A percentile compares a stretch with the other conserved stretches of the same genome.
Evolutionary conservation across 2,113 vertebrate genomes (phyloP).

Genomic region (Taxidea taxus): DNA sequence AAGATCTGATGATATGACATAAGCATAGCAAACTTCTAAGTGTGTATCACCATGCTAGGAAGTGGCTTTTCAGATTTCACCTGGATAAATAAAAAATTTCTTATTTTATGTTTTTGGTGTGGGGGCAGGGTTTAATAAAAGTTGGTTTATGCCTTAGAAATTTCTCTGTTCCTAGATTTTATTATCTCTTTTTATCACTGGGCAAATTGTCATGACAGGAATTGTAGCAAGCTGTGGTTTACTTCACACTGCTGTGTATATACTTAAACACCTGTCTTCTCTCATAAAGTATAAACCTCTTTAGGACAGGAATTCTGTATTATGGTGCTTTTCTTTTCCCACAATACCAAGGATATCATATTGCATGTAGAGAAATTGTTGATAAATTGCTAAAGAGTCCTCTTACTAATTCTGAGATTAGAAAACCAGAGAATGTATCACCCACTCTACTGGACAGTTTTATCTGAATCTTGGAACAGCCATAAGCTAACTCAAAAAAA

Average conservation of each 20-base stretch:
- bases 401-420: slow-evolving; percentile 23
- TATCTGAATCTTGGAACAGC: neutral
- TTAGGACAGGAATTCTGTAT: neutral
- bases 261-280: neutral
- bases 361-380: neutral
- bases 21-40: neutral
- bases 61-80: neutral
- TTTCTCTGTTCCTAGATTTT: neutral
- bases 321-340: neutral
- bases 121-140: neutral
- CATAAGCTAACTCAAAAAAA: neutral
- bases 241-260: neutral
- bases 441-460: neutral
- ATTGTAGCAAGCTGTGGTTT: neutral
- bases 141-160: neutral
- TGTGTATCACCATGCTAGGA: neutral
- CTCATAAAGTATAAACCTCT: neutral
- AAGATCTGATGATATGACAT: neutral
- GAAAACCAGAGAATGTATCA: neutral
- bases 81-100: neutral
- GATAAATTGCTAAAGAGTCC: neutral
- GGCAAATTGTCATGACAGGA: neutral
- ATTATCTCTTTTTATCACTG: neutral
- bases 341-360: neutral
- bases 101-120: neutral